Evolutionary conservation across 2,113 vertebrate species (phyloP), one percentile per base, ranked within the genome.

Genomic region (Tretioscincus oriximinensis): DNA sequence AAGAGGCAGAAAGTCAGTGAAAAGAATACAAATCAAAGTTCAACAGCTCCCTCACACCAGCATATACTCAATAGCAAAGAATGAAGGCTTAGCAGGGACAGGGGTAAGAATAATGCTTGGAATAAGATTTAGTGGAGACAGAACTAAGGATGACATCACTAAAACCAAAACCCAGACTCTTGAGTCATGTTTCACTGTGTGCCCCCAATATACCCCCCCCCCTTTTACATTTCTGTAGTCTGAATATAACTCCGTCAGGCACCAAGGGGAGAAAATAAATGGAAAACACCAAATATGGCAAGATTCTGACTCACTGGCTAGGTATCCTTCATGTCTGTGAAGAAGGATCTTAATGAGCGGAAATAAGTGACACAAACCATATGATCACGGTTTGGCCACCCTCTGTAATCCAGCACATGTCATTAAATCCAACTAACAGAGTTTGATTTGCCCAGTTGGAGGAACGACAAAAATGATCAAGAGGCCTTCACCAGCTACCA

Each of bases 111-210:
- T 41, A 41, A 41, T 2, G 35, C 35, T 41, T 41, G 5, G 35
- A 41, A 41, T 41, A 41, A 41, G 35, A 41, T 41, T 41, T 41
- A 41, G 35, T 41, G 35, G 35, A 41, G 35, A 41, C 35, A 41
- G 35, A 5, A 5, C 35, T 41, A 41, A 41, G 35, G 35, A 87
- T 93, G 89, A 92, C 90, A 91, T 92, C 90, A 93, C 85, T 91
- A 90, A 87, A 82, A 79, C 78, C 88, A 90, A 88, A 84, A 83
- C 84, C 82, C 67, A 77, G 79, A 86, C 0, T 0, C 86, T 79
- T 91, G 90, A 94, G 79, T 91, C 88, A 93, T 71, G 71, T 85
- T 93, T 90, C 85, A 18, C 31, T 93, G 89, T 87, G 93, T 92
- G 86, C 85, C 91, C 70, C 91, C 92, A 89, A 92, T 92, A 87